A percentile compares a stretch with the other conserved stretches of the same genome.
These are phyloP conservation scores for Hyperoplus lanceolatus DNA, from an alignment of 2,797 vertebrate genomes.

Conservation along the genomic window DNA sequence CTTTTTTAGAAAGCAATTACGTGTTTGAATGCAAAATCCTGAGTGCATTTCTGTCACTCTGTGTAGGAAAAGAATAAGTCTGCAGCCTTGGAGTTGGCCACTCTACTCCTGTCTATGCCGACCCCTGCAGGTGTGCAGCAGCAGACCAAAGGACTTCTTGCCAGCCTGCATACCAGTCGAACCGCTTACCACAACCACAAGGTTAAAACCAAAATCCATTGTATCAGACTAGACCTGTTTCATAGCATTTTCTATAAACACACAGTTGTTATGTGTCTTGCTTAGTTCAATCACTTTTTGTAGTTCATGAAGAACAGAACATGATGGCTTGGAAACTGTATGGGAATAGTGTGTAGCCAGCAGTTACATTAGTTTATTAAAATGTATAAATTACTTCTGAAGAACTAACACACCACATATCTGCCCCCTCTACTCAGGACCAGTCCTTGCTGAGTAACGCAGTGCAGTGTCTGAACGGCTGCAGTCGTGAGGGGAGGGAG, in stretches of 20 bases:
- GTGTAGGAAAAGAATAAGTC: conserved; percentile 94
- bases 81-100: conserved; percentile 95
- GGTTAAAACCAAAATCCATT: conserved; percentile 78
- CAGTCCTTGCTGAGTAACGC: conserved; percentile 97
- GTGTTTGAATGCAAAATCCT: not conserved
- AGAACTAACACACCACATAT: conserved; percentile 2
- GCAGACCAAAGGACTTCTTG: conserved; percentile 98
- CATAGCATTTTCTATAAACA: not conserved
- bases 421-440: conserved; percentile 85
- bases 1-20: not conserved
- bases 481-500: conserved; percentile 93
- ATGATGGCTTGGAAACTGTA: not conserved
- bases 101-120: conserved; percentile 94
- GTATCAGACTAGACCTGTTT: not conserved
- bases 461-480: conserved; percentile 94
- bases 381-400: not conserved
- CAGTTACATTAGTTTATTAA: not conserved
- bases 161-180: conserved; percentile 96
- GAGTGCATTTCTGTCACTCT: not conserved
- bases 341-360: not conserved
- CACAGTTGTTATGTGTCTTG: not conserved
- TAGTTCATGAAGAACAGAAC: not conserved
- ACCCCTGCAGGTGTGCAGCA: conserved; percentile 97
- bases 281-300: not conserved
- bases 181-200: conserved; percentile 99